Percentiles rank a stretch among this genome's conserved stretches.
Evolutionary conservation across 2,113 vertebrate species (phyloP).

Genomic region (Microtus montanus): DNA sequence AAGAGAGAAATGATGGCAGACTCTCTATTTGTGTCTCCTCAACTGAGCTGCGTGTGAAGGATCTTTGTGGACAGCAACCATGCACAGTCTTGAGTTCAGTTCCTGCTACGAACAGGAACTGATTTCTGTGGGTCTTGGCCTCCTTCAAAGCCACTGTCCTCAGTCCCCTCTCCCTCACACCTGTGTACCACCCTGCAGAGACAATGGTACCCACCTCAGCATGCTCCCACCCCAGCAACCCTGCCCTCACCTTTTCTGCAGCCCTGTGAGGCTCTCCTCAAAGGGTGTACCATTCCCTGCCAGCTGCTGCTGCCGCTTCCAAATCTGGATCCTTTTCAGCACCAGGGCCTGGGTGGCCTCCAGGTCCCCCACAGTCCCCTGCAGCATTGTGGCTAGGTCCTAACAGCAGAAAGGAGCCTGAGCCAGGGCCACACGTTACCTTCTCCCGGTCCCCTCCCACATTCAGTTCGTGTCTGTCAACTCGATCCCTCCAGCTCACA

Average conservation of each 20-base stretch:
- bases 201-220: background rate
- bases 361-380: slow-evolving; percentile 86
- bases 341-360: slow-evolving; percentile 87
- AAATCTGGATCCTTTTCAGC: slow-evolving; percentile 89
- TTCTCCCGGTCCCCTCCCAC: background rate
- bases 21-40: background rate
- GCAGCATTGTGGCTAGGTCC: slow-evolving; percentile 77
- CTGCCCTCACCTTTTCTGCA: slow-evolving; percentile 83
- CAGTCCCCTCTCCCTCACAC: background rate
- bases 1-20: background rate
- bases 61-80: background rate
- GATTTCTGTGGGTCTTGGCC: background rate
- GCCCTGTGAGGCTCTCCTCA: slow-evolving; percentile 88
- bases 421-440: background rate
- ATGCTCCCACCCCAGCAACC: background rate
- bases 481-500: background rate
- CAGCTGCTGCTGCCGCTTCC: slow-evolving; percentile 94
- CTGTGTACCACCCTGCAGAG: background rate
- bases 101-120: background rate
- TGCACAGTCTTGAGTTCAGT: no score
- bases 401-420: background rate
- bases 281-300: slow-evolving; percentile 91
- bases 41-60: background rate
- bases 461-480: background rate
- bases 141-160: no score